Base-by-base conservation (phyloP, 2,113 vertebrate genomes). In the Okapia johnstoni region DNA sequence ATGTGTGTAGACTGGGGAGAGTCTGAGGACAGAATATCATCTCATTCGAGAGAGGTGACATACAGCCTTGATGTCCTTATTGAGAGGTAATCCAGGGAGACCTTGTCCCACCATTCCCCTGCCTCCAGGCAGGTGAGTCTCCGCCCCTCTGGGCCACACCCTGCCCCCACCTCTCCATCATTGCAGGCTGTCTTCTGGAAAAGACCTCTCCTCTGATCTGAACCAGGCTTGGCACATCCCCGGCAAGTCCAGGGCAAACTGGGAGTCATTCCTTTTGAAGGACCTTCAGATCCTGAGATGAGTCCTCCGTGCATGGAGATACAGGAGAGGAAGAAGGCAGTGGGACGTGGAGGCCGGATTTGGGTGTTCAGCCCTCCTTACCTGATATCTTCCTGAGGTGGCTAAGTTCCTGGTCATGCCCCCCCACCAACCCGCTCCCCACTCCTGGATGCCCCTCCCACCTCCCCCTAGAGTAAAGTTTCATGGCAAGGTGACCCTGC, bases 401-500 rank as follows among this genome's bases (percentile, higher is more conserved):
- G 57, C 70, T 73, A 19, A 13, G 14, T 4, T 33, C 70, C 33
- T 33, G 46, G n/a, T 48, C 26, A 6, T 1, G 48, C 33, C 0
- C 5, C 12, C 43, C 43, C 2, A 14, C 43, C 6, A 36, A 23
- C 7, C 58, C 15, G 40, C n/a, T 58, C 30, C 6, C 36, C 48
- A 3, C 14, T 54, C 26, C 83, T 54, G 55, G n/a, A 61, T 76
- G 26, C 79, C 48, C 83, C 79, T 77, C 25, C 36, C 6, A 33
- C 12, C 17, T 28, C 52, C 25, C 8, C 23, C 23, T 50, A 12
- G 33, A 50, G 61, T 36, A 40, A 85, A 89, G 40, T 70, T 90
- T 13, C 60, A 30, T 90, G 94, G 23, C 97, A 98, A 98, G 97
- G 97, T 98, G 94, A 98, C 95, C 66, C 88, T 89, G 84, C 19